phyloP scores from a whole-genome alignment of 2,113 vertebrate species.

The Paramisgurnus dabryanus region DNA sequence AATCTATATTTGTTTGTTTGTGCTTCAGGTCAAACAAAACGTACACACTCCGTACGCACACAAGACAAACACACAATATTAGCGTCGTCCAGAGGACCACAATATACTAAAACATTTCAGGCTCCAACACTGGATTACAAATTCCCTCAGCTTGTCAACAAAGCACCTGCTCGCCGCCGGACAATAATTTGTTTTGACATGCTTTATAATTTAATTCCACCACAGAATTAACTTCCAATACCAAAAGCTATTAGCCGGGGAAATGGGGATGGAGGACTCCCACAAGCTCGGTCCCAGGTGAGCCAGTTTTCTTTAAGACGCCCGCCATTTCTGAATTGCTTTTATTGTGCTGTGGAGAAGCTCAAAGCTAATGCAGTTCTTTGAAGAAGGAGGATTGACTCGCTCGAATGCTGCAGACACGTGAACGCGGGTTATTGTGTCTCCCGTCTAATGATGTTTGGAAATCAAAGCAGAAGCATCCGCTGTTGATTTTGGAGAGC shows the following conservation, averaged over 20 bases:
- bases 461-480: constrained; percentile 9
- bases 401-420: constrained; percentile 13
- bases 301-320: constrained; percentile 61
- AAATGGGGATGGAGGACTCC: constrained; percentile 49
- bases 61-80: constrained; percentile 35
- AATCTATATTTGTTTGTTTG: constrained; percentile 14
- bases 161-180: constrained; percentile 70
- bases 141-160: constrained; percentile 68
- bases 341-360: constrained; percentile 44
- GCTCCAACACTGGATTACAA: constrained; percentile 69
- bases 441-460: not conserved
- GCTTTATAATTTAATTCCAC: constrained; percentile 76
- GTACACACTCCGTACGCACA: constrained; percentile 19
- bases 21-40: constrained; percentile 19
- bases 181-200: constrained; percentile 75
- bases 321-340: constrained; percentile 34
- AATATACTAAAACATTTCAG: constrained; percentile 50
- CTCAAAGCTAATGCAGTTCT: constrained; percentile 33
- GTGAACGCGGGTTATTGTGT: constrained; percentile 1
- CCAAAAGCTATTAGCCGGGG: constrained; percentile 58
- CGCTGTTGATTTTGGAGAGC: constrained; percentile 35
- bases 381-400: constrained; percentile 41
- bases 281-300: constrained; percentile 54
- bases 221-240: constrained; percentile 72
- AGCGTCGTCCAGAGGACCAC: constrained; percentile 30